phyloP scores from a whole-genome alignment of 2,888 invertebrate species.

The Volucella bombylans region DNA sequence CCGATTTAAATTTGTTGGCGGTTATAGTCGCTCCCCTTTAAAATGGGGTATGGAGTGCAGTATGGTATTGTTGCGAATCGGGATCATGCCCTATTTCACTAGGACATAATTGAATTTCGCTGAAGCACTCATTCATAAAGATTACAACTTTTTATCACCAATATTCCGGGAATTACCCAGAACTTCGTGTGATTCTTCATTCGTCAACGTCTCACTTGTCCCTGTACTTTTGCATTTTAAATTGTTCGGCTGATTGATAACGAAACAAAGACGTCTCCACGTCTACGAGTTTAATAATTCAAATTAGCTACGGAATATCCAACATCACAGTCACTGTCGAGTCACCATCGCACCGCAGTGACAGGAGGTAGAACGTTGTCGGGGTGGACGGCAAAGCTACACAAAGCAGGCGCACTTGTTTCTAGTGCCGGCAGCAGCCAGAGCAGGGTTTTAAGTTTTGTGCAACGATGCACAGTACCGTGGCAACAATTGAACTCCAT shows the following conservation, averaged over 20 bases:
- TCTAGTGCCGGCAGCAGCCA: conserved; percentile 3
- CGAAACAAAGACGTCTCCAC: conserved; percentile 42
- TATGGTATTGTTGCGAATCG: too few relatives aligned
- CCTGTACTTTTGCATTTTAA: conserved; percentile 8
- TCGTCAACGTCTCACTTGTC: not conserved
- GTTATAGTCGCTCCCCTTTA: too few relatives aligned
- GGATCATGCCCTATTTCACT: too few relatives aligned
- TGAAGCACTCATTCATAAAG: too few relatives aligned
- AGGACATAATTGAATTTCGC: too few relatives aligned
- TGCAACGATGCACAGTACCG: conserved; percentile 53
- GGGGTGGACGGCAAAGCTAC: conserved; percentile 43
- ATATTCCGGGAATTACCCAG: not conserved
- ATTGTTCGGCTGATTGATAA: conserved; percentile 56
- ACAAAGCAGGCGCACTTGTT: conserved; percentile 56
- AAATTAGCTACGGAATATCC: conserved; percentile 66
- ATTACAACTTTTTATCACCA: not conserved
- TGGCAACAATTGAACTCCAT: conserved; percentile 56
- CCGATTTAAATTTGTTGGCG: too few relatives aligned
- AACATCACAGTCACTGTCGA: conserved; percentile 10
- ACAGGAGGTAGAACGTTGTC: too few relatives aligned
- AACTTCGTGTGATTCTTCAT: conserved; percentile 15
- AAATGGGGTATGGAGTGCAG: too few relatives aligned
- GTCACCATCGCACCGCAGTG: too few relatives aligned
- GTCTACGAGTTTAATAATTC: conserved; percentile 58
- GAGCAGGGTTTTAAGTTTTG: conserved; percentile 33